phyloP scores from a whole-genome alignment of 2,888 invertebrate species.

The Empis stercorea region DNA sequence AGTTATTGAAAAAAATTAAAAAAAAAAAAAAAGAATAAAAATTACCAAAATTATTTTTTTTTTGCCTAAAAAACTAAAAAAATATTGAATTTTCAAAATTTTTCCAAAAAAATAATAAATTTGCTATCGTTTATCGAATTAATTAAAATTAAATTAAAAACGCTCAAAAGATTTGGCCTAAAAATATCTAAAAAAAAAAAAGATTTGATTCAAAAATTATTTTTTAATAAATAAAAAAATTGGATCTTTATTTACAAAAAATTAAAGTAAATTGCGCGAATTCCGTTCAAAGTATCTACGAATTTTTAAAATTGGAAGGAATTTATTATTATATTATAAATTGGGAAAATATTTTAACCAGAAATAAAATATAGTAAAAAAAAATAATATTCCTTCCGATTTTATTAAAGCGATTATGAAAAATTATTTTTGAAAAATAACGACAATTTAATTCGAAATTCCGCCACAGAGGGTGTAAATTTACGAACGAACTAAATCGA shows the following conservation, averaged over 20 bases:
- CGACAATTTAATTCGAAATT: no score
- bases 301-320: not conserved
- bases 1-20: conserved; percentile 38
- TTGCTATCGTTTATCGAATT: no score
- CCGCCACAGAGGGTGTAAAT: no score
- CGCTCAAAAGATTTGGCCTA: conserved; percentile 1
- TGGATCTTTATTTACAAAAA: not conserved
- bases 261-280: not conserved
- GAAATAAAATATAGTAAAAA: no score
- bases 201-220: not conserved
- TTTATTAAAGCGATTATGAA: no score
- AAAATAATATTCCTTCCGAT: no score
- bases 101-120: conserved; percentile 3
- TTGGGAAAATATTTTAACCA: no score
- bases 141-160: conserved; percentile 1
- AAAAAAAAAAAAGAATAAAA: conserved; percentile 15
- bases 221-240: not conserved
- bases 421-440: no score
- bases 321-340: no score
- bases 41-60: conserved; percentile 6
- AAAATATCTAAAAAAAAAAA: not conserved
- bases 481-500: no score
- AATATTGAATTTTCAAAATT: not conserved
- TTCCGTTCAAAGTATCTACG: conserved; percentile 1
- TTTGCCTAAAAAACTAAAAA: no score